These are phyloP conservation scores for Nyctereutes procyonoides DNA, from an alignment of 2,113 vertebrate species.

Conservation along the genomic window DNA sequence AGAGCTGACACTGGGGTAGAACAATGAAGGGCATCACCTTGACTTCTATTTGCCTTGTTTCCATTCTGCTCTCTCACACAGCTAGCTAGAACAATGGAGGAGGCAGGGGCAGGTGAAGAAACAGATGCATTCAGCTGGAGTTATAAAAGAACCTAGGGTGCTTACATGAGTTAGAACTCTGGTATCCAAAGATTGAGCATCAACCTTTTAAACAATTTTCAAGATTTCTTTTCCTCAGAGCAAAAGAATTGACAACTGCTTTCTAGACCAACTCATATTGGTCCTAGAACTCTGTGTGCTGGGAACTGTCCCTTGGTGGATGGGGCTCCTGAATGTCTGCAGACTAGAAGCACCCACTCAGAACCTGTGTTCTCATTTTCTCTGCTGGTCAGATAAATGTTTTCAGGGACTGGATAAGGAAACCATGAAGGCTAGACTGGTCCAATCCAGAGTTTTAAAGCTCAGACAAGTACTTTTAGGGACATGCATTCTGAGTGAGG, in stretches of 20 bases:
- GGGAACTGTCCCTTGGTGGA: background rate
- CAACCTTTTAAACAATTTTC: background rate
- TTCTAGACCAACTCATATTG: background rate
- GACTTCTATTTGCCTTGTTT: background rate
- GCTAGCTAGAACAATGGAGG: background rate
- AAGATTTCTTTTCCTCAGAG: background rate
- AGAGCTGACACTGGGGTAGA: background rate
- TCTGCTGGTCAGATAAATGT: background rate
- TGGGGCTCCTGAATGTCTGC: background rate
- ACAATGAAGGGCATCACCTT: background rate
- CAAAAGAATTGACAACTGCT: background rate
- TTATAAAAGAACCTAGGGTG: background rate
- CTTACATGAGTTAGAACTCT: background rate
- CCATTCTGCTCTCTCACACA: background rate
- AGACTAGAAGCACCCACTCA: background rate
- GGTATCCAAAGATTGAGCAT: background rate
- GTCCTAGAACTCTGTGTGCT: background rate
- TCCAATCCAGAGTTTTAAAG: background rate
- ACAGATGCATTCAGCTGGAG: background rate
- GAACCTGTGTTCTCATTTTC: background rate
- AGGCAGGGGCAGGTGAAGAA: background rate
- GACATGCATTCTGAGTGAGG: background rate
- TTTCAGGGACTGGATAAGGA: background rate
- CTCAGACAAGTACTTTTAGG: background rate
- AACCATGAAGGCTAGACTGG: background rate